Base-by-base conservation (phyloP, 2,888 invertebrate genomes). In the Drosophila testacea region DNA sequence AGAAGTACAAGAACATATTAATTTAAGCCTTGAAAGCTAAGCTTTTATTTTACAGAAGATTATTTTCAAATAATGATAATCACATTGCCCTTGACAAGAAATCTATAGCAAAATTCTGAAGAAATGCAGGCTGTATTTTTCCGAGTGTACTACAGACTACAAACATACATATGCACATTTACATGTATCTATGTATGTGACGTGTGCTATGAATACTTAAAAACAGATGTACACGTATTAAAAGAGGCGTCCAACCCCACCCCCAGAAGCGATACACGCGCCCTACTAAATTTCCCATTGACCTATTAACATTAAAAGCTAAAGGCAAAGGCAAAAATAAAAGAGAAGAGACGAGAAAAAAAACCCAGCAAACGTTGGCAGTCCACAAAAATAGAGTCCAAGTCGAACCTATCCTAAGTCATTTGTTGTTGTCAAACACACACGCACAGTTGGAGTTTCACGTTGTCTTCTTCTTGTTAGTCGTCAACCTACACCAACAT, bases 361-460 rank as follows among this genome's bases (percentile, higher is more conserved):
- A 38, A 46, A 28, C 28, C 28, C 46, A 46, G 38, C 65, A 34
- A n/a, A 44, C 65, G 27, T 44, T 63, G 55, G 41, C 57, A 56
- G 47, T 39, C 50, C 46, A 72, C 59, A 75, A 52, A 81, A 75
- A 82, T 70, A 75, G 65, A 80, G 77, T 72, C 51, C 27, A 61
- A 44, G 27, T 47, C 78, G 71, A 81, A 81, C 83, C 88, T 86
- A 84, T 80, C 88, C 81, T 89, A 89, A 88, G 68, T 65, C 54
- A 63, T 79, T 81, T 79, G 73, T 69, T 84, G 79, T 86, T 81
- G 77, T 69, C 69, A 60, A 34, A 41, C 9, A 16, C 56, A 39
- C 30, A 46, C 39, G 22, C 63, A 55, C 52, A 54, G 46, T 48
- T 60, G 52, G 69, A 63, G 69, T 61, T 64, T 46, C 64, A 32